Base-by-base conservation (phyloP, 2,113 vertebrate species). In the Amia ocellicauda region DNA sequence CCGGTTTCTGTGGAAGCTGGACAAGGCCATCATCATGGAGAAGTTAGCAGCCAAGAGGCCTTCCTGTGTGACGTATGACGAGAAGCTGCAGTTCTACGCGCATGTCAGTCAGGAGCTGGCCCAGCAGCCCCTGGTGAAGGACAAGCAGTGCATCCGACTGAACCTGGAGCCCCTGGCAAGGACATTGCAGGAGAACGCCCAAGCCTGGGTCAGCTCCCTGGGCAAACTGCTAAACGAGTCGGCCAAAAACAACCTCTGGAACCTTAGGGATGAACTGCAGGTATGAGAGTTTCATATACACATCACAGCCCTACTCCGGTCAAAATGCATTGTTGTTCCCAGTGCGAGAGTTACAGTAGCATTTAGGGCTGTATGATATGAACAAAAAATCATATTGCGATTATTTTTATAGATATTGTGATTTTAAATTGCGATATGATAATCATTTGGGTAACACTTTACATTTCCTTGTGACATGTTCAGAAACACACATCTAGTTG, bases 201-300 rank as follows among this genome's bases (percentile, higher is more conserved):
- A 83, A 76, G 79, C 83, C 47, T 95, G 93, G 95, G 69, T 95
- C 70, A 61, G 29, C 22, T 94, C 93, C 0, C 82, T 97, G 2
- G 92, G 95, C 2, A 80, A 68, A 17, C 78, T 96, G 10, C 92
- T 99, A 60, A 92, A 92, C 50, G 85, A 91, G 1, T 90, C 92
- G 0, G 88, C 90, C 16, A 87, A 73, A 69, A 86, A 93, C 58
- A 85, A 94, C 22, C 88, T 99, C 5, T 74, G 82, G 41, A 82
- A 19, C 1, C 83, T 99, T 27, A 83, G 74, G 0, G 88, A 90
- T 19, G 85, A 93, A 67, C 79, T 97, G 1, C 81, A 80, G 90
- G 97, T 98, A 76, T 52, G 52, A 29, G 10, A 24, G 27, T 22
- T 20, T 58, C 20, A 22, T n/a, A n/a, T n/a, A 22, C n/a, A 61